Conservation (phyloP, 1,140 invertebrate species). For the Drosophila pallidifrons region DNA sequence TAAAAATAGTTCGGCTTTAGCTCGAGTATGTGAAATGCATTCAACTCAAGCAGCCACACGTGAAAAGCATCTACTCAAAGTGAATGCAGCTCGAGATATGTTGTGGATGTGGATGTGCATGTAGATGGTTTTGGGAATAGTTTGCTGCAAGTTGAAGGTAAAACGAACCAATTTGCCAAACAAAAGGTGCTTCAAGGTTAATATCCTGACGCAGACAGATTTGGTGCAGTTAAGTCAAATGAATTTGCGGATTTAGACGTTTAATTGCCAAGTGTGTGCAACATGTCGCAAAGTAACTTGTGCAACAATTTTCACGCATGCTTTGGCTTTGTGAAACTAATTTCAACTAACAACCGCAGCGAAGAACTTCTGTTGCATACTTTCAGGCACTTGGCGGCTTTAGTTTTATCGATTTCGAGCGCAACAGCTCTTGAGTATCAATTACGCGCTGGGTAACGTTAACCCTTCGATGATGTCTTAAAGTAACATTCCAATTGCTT, state of each 20-base stretch:
- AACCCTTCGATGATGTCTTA: constrained; percentile 6
- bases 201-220: not conserved
- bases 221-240: not conserved
- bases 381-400: constrained; percentile 32
- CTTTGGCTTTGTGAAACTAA: constrained; percentile 61
- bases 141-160: constrained; percentile 5
- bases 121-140: not conserved
- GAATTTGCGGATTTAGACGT: not conserved
- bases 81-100: not conserved
- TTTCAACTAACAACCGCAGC: constrained; percentile 49
- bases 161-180: not conserved
- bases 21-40: constrained; percentile 24
- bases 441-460: not conserved
- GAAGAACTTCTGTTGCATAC: constrained; percentile 36
- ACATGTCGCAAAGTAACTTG: constrained; percentile 36
- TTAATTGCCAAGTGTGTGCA: constrained; percentile 21
- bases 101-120: no score
- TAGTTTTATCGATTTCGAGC: constrained; percentile 30
- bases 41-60: constrained; percentile 15
- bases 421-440: constrained; percentile 2
- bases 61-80: constrained; percentile 15
- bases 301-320: constrained; percentile 68
- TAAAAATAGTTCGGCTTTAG: constrained; percentile 34
- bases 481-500: constrained; percentile 18
- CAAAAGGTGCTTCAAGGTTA: constrained; percentile 1